phyloP scores from a whole-genome alignment of 2,797 vertebrate genomes.

The Lycodopsis pacificus region DNA sequence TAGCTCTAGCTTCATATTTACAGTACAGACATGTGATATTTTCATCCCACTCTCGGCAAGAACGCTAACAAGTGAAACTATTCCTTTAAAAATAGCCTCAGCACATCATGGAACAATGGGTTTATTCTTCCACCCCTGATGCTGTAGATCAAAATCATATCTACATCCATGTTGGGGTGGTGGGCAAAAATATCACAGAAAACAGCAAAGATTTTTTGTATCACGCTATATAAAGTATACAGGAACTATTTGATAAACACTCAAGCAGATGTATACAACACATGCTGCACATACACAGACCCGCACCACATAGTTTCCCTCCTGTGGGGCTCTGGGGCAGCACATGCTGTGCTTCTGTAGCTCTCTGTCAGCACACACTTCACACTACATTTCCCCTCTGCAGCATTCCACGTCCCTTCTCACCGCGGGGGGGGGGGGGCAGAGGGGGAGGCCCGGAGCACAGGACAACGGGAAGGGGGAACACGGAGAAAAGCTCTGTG shows the following conservation, averaged over 20 bases:
- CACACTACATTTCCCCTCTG: slow-evolving; percentile 77
- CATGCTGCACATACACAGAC: slow-evolving; percentile 18
- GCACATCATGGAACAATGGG: neutral
- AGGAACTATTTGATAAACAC: neutral
- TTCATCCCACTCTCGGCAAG: neutral
- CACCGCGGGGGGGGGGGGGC: slow-evolving; percentile 60
- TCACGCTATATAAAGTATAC: neutral
- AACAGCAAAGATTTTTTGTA: too few species aligned
- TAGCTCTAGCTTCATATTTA: neutral
- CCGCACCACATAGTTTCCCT: slow-evolving; percentile 45
- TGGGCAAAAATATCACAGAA: neutral
- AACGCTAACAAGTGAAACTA: neutral
- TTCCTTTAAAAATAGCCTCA: neutral
- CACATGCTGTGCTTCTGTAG: slow-evolving; percentile 74
- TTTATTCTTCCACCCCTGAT: neutral
- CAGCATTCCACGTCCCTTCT: slow-evolving; percentile 72
- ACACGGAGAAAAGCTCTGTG: slow-evolving; percentile 14
- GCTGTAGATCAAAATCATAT: neutral
- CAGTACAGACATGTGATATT: neutral
- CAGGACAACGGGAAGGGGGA: slow-evolving; percentile 6
- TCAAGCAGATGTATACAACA: neutral
- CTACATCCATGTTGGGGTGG: too few species aligned
- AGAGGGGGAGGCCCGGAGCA: slow-evolving; percentile 35
- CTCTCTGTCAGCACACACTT: slow-evolving; percentile 80
- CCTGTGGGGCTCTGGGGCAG: slow-evolving; percentile 50